Evolutionary conservation across 2,113 vertebrate genomes (phyloP).

Genomic region (Hemichromis elongatus): DNA sequence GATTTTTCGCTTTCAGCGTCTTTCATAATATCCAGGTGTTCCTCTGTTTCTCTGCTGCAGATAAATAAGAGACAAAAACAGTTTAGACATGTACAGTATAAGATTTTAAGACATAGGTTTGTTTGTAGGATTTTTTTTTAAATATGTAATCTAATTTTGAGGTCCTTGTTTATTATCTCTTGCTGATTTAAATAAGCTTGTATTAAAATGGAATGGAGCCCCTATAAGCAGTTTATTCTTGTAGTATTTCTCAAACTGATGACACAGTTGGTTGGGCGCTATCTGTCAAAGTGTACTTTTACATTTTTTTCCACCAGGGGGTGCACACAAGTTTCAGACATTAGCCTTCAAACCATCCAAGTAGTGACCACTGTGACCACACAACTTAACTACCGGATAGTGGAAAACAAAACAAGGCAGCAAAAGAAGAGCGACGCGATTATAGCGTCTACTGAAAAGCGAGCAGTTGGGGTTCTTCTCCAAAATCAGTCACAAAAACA

Average conservation of each 20-base stretch:
- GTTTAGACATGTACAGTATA: neutral
- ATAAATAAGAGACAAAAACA: neutral
- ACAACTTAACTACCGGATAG: neutral
- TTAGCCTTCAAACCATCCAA: neutral
- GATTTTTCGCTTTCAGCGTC: neutral
- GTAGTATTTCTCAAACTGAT: neutral
- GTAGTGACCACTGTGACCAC: neutral
- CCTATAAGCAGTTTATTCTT: neutral
- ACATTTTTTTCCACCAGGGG: neutral
- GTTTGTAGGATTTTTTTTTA: neutral
- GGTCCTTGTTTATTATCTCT: neutral
- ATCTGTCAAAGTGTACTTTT: neutral
- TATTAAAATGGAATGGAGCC: neutral
- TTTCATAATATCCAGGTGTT: neutral
- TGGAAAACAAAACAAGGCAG: neutral
- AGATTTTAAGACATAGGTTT: neutral
- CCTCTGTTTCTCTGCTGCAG: slow-evolving; percentile 1
- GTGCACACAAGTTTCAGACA: neutral
- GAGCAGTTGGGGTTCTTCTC: neutral
- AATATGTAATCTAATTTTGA: neutral
- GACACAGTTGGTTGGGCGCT: neutral
- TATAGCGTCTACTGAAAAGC: neutral
- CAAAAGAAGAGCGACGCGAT: neutral
- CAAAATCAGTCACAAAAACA: neutral
- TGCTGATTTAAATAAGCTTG: neutral